These are phyloP conservation scores for Dicyrtoma fusca DNA, from an alignment of 2,888 invertebrate genomes.

Conservation along the genomic window DNA sequence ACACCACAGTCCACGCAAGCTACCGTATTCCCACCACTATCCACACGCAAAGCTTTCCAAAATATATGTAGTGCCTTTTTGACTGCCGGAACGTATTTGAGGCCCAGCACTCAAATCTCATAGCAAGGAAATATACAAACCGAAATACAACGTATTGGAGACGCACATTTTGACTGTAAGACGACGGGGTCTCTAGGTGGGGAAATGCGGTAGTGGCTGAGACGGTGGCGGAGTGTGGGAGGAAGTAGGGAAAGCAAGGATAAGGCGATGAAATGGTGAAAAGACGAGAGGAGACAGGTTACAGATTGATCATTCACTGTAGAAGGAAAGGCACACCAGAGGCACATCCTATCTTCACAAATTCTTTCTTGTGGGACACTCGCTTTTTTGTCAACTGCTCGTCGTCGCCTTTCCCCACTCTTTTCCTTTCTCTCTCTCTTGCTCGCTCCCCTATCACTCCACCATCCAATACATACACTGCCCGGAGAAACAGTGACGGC, in stretches of 20 bases:
- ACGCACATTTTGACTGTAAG: no score
- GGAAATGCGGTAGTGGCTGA: constrained; percentile 38
- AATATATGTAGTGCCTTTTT: no score
- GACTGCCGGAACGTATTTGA: no score
- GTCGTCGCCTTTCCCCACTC: background rate
- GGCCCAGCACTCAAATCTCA: no score
- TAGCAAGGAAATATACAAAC: no score
- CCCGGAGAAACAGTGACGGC: background rate
- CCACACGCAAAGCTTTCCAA: no score
- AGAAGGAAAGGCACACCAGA: constrained; percentile 28
- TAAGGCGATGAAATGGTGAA: constrained; percentile 26
- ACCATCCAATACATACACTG: background rate
- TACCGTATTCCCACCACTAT: no score
- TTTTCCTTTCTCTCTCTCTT: constrained; percentile 10
- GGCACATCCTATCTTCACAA: constrained; percentile 35
- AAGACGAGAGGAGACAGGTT: constrained; percentile 38
- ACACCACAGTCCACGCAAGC: no score
- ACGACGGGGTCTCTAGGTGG: background rate
- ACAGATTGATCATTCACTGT: constrained; percentile 45
- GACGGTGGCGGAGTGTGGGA: constrained; percentile 21
- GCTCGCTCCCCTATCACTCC: background rate
- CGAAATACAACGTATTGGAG: no score
- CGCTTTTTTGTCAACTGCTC: constrained; percentile 28
- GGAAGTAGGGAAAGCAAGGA: background rate
- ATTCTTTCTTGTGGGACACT: constrained; percentile 31